Base-by-base conservation (phyloP, 2,113 vertebrate genomes). In the Amphiprion percula region DNA sequence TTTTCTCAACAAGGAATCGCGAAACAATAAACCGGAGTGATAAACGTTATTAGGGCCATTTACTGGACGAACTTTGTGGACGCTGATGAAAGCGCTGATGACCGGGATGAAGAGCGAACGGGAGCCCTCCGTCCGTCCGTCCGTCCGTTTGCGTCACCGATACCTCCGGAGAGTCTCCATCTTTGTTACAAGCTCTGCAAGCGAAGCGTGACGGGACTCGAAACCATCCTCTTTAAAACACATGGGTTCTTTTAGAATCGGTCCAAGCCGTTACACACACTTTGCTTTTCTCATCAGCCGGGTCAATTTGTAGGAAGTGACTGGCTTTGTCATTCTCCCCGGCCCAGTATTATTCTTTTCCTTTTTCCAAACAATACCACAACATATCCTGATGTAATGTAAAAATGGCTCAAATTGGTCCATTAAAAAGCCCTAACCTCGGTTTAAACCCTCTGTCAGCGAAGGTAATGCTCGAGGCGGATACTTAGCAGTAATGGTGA, bases 211-310 rank as follows among this genome's bases (percentile, higher is more conserved):
- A 90, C 80, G 11, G 69, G 79, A 69, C 85, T 50, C 77, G 74
- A 81, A 88, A 79, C 73, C 53, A 6, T 82, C 80, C 79, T 62
- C 69, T 76, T 87, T 80, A 84, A 91, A 26, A 91, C 83, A 88
- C 72, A 72, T 78, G 73, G 78, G 67, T 46, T 77, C 79, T 79
- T 89, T 89, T 74, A 86, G 79, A 61, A 86, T 23, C 64, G 30
- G 65, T 68, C 75, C 62, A 82, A 72, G 82, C 53, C 26, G 72
- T 87, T 88, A 86, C 81, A 81, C 73, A 5, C 33, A 58, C 87
- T 87, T 92, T 91, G 90, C 90, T 93, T 91, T 94, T 92, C 88
- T 90, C 92, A 93, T 94, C 83, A 92, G 63, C 77, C 33, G 21
- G 73, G 68, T 90, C 79, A 24, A 50, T 88, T 88, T 82, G 85